Evolutionary conservation across 2,888 invertebrate species (phyloP), one percentile per base, ranked within the genome.

Genomic region (Autographa pulchrina): DNA sequence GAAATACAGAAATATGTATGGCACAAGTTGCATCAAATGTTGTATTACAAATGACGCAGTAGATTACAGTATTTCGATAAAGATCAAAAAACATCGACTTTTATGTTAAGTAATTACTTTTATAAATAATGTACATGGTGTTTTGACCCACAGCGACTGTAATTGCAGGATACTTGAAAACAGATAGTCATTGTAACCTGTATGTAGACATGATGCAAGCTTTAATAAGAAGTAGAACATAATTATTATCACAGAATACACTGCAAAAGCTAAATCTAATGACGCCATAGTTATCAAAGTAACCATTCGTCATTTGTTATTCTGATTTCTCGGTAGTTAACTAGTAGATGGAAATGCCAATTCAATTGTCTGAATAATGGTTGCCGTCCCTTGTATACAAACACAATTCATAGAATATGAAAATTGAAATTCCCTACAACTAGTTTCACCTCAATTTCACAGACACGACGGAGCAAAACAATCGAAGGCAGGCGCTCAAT

Each of bases 321-420:
- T 48, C 48, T n/a, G 8, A n/a, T 48, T 48, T 48, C 48, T 48
- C n/a, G 48, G 48, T 48, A 43, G 3, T 4, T 43, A 4, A 16
- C 43, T 43, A 48, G 48, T n/a, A 0, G 48, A 48, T 48, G 6
- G 48, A n/a, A 48, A 48, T 48, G 48, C 48, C 7, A n/a, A n/a
- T 48, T n/a, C 48, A 48, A 48, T 48, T 48, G n/a, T 48, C 48
- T n/a, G 16, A n/a, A 48, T 48, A n/a, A 48, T 43, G 43, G 43
- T 14, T 43, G 0, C n/a, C 0, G n/a, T n/a, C n/a, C 0, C n/a
- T 8, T n/a, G 16, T 5, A n/a, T 14, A n/a, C 48, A 6, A 16
- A 48, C 6, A 48, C 48, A n/a, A 48, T 48, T 48, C 48, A 48
- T 3, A 7, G 48, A 48, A 48, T 16, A n/a, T n/a, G 14, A n/a